These are phyloP conservation scores for Actinia tenebrosa DNA, from an alignment of 64 coral and sea anemone species.

Conservation along the genomic window DNA sequence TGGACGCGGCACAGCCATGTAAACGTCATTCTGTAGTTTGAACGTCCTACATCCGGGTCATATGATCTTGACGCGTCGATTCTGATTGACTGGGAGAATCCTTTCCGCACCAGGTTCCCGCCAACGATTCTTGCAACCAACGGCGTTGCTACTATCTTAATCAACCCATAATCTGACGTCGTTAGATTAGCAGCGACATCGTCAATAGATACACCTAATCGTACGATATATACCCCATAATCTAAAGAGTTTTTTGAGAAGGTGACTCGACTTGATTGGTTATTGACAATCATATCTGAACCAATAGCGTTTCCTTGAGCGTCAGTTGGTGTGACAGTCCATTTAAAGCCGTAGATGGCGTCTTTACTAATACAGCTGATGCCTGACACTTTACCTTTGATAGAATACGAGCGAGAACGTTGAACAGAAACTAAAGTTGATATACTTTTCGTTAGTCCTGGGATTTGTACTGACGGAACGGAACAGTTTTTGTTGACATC, in stretches of 20 bases:
- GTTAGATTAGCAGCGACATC: slow-evolving; percentile 12
- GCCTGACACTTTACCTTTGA: slow-evolving; percentile 14
- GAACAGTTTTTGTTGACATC: not conserved
- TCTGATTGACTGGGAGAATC: slow-evolving; percentile 25
- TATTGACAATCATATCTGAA: slow-evolving; percentile 22
- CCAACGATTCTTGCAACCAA: slow-evolving; percentile 36
- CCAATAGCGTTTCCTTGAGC: not conserved
- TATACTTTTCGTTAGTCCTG: not conserved
- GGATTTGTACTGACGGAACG: not conserved
- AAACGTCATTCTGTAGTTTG: slow-evolving; percentile 18
- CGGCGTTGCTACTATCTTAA: slow-evolving; percentile 43
- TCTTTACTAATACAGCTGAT: slow-evolving; percentile 13
- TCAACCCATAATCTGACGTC: slow-evolving; percentile 22
- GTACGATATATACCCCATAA: slow-evolving; percentile 33
- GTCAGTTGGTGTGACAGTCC: not conserved
- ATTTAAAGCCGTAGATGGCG: not conserved
- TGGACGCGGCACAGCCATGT: slow-evolving; percentile 45
- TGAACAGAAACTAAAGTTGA: not conserved
- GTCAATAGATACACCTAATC: not conserved
- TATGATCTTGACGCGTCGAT: slow-evolving; percentile 43
- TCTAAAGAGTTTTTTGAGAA: slow-evolving; percentile 16
- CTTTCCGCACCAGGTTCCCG: slow-evolving; percentile 23
- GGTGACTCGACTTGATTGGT: slow-evolving; percentile 25
- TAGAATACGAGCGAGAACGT: slow-evolving; percentile 25
- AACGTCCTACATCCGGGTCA: slow-evolving; percentile 40